Conservation (phyloP, 1,140 invertebrate species). For the Drosophila virilis region DNA sequence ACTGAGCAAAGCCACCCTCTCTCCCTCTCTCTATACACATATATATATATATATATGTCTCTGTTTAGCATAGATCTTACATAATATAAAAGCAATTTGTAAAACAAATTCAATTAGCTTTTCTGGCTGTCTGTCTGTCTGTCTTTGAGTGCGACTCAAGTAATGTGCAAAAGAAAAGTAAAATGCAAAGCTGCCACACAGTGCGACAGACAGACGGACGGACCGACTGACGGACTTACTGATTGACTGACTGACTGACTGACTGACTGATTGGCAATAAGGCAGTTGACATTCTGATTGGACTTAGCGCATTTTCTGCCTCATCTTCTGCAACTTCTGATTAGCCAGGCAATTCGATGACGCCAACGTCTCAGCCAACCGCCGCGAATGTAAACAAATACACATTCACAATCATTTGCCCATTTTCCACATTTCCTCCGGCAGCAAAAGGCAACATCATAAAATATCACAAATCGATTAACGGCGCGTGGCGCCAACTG, state of each 20-base stretch:
- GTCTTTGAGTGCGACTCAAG: slow-evolving; percentile 30
- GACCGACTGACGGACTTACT: slow-evolving; percentile 5
- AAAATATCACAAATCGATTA: slow-evolving; percentile 50
- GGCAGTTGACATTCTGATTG: slow-evolving; percentile 34
- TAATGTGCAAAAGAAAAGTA: slow-evolving; percentile 46
- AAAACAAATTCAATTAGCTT: slow-evolving; percentile 51
- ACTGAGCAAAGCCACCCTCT: neutral
- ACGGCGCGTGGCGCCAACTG: slow-evolving; percentile 40
- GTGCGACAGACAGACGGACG: slow-evolving; percentile 3
- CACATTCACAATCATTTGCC: slow-evolving; percentile 10
- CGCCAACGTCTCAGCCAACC: neutral
- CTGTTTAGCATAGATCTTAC: slow-evolving; percentile 10
- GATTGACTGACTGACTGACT: slow-evolving; percentile 16
- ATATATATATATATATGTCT: no score
- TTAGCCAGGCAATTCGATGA: slow-evolving; percentile 28
- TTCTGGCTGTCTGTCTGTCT: neutral
- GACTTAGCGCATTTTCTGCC: slow-evolving; percentile 15
- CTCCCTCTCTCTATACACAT: neutral
- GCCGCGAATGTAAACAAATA: slow-evolving; percentile 36
- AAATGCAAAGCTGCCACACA: slow-evolving; percentile 17
- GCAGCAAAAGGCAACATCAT: slow-evolving; percentile 37
- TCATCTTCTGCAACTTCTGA: slow-evolving; percentile 11
- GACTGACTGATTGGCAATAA: slow-evolving; percentile 21
- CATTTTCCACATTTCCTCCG: slow-evolving; percentile 12
- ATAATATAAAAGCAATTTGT: slow-evolving; percentile 45